A percentile compares a stretch with the other conserved stretches of the same genome.
Conservation (phyloP, 2,113 vertebrate genomes). For the Cairina moschata region DNA sequence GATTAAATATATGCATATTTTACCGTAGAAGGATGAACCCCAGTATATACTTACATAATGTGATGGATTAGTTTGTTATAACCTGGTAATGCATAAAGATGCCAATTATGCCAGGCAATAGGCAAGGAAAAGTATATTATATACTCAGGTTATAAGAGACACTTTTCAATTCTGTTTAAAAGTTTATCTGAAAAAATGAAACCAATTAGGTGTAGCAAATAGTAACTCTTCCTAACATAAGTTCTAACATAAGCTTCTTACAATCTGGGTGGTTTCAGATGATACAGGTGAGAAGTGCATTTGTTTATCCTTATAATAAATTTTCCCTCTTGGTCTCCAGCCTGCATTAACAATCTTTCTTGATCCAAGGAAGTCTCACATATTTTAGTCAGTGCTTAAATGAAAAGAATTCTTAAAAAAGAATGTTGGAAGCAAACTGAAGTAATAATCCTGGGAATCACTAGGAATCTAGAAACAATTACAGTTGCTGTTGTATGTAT, state of each 20-base stretch:
- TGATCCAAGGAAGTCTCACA: background rate
- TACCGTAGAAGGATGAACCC: background rate
- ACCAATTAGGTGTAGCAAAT: background rate
- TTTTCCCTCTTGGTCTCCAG: conserved; percentile 15
- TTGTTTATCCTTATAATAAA: background rate
- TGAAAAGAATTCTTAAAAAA: too few relatives aligned
- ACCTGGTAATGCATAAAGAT: background rate
- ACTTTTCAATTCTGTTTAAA: background rate
- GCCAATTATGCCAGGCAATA: background rate
- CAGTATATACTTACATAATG: background rate
- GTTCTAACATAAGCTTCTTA: background rate
- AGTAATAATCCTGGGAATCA: background rate
- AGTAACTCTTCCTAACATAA: background rate
- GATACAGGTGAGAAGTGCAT: background rate
- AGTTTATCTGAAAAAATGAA: background rate
- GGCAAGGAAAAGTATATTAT: background rate
- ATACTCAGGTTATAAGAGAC: background rate
- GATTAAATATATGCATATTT: background rate
- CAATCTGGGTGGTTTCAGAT: background rate
- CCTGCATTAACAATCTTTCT: background rate
- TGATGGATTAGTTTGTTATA: background rate
- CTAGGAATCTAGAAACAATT: background rate
- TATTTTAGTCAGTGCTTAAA: background rate
- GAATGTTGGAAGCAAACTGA: background rate
- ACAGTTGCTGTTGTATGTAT: background rate